Evolutionary conservation across 2,888 invertebrate genomes (phyloP), one percentile per base, ranked within the genome.

Genomic region (Macropis europaea): DNA sequence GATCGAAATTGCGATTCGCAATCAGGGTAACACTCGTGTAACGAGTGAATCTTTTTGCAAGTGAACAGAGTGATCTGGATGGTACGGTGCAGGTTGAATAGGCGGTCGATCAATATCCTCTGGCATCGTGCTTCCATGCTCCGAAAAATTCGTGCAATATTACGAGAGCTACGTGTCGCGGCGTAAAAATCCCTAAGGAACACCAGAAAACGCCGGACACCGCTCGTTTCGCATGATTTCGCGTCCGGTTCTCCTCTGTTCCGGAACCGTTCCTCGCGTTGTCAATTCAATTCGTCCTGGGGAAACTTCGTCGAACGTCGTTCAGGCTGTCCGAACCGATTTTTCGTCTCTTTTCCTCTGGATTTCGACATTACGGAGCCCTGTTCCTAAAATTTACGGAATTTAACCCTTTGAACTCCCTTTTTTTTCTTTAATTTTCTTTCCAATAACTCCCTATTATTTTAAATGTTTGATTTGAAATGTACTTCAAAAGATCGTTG

Each of bases 111-210:
- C 79, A 42, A 79, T 79, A 75, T 72, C 38, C 32, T 2, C 47
- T 43, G 30, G 34, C 38, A 38, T 47, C 42, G 28, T 45, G 38
- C 26, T 38, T 26, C n/a, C 22, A 32, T 45, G 63, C 45, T 45
- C 54, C 54, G n/a, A 76, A 76, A 77, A 78, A 63, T 76, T 69
- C 63, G 26, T 24, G 40, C 57, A 47, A 61, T 72, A 77, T 72
- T 75, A 68, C 67, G 26, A 15, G 19, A 30, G 30, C 17, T 53
- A 62, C 62, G 63, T 45, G 78, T 53, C 60, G 60, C n/a, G 62
- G 15, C 40, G 54, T 42, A 62, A 76, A 73, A 73, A 66, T 72
- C 66, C 66, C 79, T 32, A 50, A 76, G 72, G 76, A 73, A 79
- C 68, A 17, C 36, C 43, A 52, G n/a, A n/a, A 53, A 73, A 42